Evolutionary conservation across 2,113 vertebrate species (phyloP), one percentile per base, ranked within the genome.

Genomic region (Cyphomyrus discorhynchus): DNA sequence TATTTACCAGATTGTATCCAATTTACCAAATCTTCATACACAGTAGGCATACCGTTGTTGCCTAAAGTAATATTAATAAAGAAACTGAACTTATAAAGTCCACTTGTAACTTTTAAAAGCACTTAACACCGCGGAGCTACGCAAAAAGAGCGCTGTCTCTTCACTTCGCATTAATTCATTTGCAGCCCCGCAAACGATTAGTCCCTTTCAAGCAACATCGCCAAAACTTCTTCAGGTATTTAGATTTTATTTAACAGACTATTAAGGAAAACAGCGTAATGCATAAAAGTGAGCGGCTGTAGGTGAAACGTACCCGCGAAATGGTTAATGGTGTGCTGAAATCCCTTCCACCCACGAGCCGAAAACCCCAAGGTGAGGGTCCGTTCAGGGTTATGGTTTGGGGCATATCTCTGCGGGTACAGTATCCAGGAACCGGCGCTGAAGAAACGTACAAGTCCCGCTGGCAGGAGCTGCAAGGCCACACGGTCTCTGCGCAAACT

Each of bases 281-380:
- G 35, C 49, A 84, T 39, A 77, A n/a, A 50, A 1, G 53, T 35
- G 66, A 77, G 90, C 85, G 31, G 89, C 42, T 52, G 45, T 58
- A 86, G 46, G 9, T 85, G 50, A 74, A 31, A 95, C 98, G 94
- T 96, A 99, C 98, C 97, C 98, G 95, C 89, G 98, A 99, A 94
- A 99, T 97, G 92, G 97, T 97, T 91, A 99, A 92, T 66, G 98
- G 98, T 19, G 97, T 96, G 94, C 97, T 99, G 95, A 98, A 99
- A 50, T 99, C 98, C 82, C 97, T 97, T 90, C 98, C 98, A 88
- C 98, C 98, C 92, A 99, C 98, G 93, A 99, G 95, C 0, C 98
- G 97, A 93, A 99, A 99, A 0, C 98, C 98, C 98, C 98, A 99
- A 0, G 98, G 98, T 92, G 98, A 98, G 89, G 98, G 97, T 90